These are phyloP conservation scores for Spinibarbus caldwelli DNA, from an alignment of 2,797 vertebrate species.

Conservation along the genomic window DNA sequence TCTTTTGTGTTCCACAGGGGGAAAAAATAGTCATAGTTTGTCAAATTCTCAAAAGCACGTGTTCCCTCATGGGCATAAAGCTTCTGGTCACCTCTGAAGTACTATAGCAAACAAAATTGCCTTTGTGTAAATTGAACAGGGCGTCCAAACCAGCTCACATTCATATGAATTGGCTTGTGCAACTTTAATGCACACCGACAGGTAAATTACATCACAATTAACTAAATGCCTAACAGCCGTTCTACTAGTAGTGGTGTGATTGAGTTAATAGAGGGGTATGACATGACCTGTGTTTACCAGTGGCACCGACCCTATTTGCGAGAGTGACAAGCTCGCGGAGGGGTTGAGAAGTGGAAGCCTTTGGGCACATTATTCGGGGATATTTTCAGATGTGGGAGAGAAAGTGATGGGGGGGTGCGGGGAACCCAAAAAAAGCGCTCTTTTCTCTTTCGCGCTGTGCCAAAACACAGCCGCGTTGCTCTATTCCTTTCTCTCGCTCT, in stretches of 20 bases:
- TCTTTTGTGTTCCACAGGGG: neutral
- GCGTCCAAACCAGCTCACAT: conserved; percentile 23
- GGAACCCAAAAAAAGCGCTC: conserved; percentile 19
- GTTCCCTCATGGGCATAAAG: neutral
- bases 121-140: conserved; percentile 39
- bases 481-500: conserved; percentile 61
- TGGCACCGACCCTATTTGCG: conserved; percentile 76
- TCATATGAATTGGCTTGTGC: conserved; percentile 81
- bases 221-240: conserved; percentile 98
- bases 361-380: conserved; percentile 51
- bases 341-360: conserved; percentile 27
- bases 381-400: conserved; percentile 53
- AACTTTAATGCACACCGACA: conserved; percentile 95
- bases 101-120: conserved; percentile 29
- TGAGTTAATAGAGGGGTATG: conserved; percentile 93
- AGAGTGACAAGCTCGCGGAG: conserved; percentile 68
- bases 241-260: conserved; percentile 89
- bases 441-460: conserved; percentile 54
- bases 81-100: conserved; percentile 21
- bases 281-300: conserved; percentile 81
- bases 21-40: neutral
- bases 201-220: conserved; percentile 99
- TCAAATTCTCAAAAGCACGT: neutral
- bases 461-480: conserved; percentile 60
- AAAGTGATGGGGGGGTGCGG: neutral